A percentile compares a stretch with the other conserved stretches of the same genome.
Evolutionary conservation across 2,888 invertebrate species (phyloP).

Genomic region (Lasioglossum morio): DNA sequence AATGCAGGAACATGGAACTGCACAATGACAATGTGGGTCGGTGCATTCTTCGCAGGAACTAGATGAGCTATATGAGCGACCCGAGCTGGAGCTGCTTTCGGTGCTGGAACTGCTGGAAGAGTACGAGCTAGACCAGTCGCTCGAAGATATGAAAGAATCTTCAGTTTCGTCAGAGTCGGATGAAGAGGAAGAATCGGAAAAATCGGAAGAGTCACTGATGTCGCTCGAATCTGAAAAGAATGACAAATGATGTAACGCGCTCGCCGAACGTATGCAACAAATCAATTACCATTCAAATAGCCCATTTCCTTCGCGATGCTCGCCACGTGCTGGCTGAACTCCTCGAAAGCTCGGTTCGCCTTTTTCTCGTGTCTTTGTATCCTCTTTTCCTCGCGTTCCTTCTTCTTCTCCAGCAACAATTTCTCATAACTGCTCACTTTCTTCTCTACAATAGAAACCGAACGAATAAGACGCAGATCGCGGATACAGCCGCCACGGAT

Average conservation of each 20-base stretch:
- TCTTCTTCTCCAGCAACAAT: background rate
- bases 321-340: slow-evolving; percentile 50
- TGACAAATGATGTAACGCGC: background rate
- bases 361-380: background rate
- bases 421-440: slow-evolving; percentile 9
- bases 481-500: background rate
- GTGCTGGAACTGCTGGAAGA: background rate
- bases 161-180: no score
- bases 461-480: background rate
- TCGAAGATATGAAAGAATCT: background rate
- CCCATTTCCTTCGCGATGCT: slow-evolving; percentile 26
- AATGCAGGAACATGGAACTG: background rate
- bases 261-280: background rate
- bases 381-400: background rate
- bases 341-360: slow-evolving; percentile 44
- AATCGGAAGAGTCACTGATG: background rate
- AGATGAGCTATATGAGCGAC: background rate
- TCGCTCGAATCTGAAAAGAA: slow-evolving; percentile 9
- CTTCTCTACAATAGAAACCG: background rate
- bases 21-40: slow-evolving; percentile 19
- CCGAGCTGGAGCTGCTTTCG: slow-evolving; percentile 1
- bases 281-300: slow-evolving; percentile 30
- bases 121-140: background rate
- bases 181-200: background rate
- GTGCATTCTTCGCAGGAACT: background rate